Base-by-base conservation (phyloP, 2,888 invertebrate genomes). In the Sturmia bella region DNA sequence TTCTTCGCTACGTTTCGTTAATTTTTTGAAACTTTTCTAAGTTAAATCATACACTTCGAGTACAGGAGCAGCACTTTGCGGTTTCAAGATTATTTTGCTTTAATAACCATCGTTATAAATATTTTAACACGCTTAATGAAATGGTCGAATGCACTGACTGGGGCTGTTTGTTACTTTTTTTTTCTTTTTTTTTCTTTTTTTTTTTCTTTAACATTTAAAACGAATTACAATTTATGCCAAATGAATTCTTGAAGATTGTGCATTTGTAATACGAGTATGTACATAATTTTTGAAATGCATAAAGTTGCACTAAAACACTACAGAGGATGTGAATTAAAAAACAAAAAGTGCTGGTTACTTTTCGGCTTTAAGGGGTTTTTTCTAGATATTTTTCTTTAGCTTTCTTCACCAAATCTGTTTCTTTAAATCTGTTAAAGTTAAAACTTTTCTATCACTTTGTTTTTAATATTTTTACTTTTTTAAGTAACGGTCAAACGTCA, bases 1-100 rank as follows among this genome's bases (percentile, higher is more conserved):
- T 48, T 86, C 85, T 86, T 85, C 77, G 89, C 86, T 89, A 86
- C 89, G 89, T 87, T 87, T 88, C 87, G 89, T 87, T 89, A 85
- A 87, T 80, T 86, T 86, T 82, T 64, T 74, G 68, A 80, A 79
- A 73, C 70, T 78, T 64, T 78, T 70, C 48, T 70, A 43, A 69
- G 45, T 56, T 69, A 43, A 76, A 61, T 37, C 61, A 64, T 19
- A 64, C 24, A 27, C 45, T 56, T 32, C 11, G 3, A 43, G 72
- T 15, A 39, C 9, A 24, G 45, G 12, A 37, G 37, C 41, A 37
- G 37, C 41, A 70, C 48, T n/a, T 73, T 48, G 74, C 9, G 19
- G 37, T 63, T 27, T 76, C 69, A 54, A 45, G 45, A 64, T 68
- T 68, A 52, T 66, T 61, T 52, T 52, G 41, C 50, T 52, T 39